These are phyloP conservation scores for Ptyas mucosa DNA, from an alignment of 2,113 vertebrate genomes.

Conservation along the genomic window DNA sequence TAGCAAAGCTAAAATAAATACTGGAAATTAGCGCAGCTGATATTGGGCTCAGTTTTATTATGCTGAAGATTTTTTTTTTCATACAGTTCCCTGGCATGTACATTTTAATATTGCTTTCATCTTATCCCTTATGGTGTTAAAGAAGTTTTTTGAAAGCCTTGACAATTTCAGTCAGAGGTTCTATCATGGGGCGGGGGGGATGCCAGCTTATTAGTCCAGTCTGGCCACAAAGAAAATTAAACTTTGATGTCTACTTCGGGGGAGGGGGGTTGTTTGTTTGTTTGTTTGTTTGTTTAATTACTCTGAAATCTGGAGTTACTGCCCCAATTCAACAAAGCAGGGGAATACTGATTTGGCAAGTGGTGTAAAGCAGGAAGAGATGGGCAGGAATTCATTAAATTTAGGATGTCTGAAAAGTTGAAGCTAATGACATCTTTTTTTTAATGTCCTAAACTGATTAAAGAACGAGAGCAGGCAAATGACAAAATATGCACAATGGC, in stretches of 20 bases:
- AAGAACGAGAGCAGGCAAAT: neutral
- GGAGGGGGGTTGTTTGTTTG: neutral
- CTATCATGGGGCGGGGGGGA: neutral
- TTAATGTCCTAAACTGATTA: too few relatives aligned
- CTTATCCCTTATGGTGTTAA: conserved; percentile 23
- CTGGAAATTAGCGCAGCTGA: conserved; percentile 32
- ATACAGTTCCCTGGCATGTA: conserved; percentile 28
- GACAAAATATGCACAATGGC: neutral
- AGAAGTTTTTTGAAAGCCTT: conserved; percentile 27
- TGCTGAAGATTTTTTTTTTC: conserved; percentile 38
- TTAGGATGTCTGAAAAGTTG: neutral
- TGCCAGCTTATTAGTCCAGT: neutral
- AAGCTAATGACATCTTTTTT: neutral
- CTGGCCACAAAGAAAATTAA: neutral
- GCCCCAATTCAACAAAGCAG: neutral
- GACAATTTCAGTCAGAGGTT: neutral
- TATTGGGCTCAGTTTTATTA: conserved; percentile 36
- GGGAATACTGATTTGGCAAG: neutral
- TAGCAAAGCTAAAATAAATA: conserved; percentile 22
- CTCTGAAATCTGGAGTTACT: neutral
- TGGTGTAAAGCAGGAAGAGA: neutral
- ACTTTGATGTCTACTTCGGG: neutral
- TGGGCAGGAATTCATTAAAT: neutral
- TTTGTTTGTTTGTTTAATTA: neutral
- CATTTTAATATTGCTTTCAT: conserved; percentile 44